These are phyloP conservation scores for Halcyon senegalensis DNA, from an alignment of 2,113 vertebrate species.

Conservation along the genomic window DNA sequence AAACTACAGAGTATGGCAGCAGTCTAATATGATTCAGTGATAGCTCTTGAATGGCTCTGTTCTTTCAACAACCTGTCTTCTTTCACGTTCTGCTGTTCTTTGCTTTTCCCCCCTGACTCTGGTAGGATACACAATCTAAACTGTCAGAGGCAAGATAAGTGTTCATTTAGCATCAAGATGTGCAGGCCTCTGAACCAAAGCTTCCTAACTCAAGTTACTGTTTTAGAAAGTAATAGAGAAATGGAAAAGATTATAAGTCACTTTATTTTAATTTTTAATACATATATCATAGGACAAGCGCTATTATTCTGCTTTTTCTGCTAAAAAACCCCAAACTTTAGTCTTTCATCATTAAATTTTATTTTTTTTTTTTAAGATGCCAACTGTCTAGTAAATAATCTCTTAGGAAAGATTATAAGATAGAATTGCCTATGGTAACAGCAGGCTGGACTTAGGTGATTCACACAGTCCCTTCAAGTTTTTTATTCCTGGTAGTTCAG, in stretches of 20 bases:
- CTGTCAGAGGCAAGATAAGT: neutral
- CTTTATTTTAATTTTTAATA: neutral
- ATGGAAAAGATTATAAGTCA: neutral
- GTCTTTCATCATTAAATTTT: neutral
- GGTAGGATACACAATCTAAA: conserved; percentile 14
- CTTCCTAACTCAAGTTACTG: neutral
- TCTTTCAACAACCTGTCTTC: neutral
- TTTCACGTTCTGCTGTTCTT: neutral
- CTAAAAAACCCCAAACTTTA: neutral
- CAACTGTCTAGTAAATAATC: neutral
- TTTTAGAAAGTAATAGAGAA: neutral
- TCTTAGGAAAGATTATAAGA: neutral
- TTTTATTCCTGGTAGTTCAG: neutral
- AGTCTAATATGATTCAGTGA: conserved; percentile 18
- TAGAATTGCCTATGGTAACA: neutral
- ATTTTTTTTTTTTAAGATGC: neutral
- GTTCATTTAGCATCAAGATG: neutral
- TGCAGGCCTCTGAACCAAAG: neutral
- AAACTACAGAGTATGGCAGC: neutral
- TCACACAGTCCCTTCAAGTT: neutral
- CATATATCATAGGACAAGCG: neutral
- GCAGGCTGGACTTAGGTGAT: neutral
- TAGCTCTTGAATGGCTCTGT: neutral
- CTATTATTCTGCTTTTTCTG: neutral
- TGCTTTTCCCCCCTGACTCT: neutral